Conservation (phyloP, 2,888 invertebrate species). For the Geotrupes spiniger region DNA sequence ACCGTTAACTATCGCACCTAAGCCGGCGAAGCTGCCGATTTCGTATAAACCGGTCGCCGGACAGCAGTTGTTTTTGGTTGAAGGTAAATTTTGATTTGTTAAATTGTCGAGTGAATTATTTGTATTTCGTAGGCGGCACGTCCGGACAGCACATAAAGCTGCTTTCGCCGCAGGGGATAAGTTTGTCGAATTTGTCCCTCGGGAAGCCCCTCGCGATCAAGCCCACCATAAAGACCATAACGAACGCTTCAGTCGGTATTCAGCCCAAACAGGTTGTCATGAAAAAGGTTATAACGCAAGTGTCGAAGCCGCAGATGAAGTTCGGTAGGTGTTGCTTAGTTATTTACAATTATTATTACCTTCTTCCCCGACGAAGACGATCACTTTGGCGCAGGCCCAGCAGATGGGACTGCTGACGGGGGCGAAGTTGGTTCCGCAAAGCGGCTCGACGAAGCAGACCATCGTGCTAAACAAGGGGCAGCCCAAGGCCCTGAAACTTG, state of each 20-base stretch:
- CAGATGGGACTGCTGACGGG: constrained; percentile 58
- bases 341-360: too few relatives aligned
- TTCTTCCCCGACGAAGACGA: constrained; percentile 59
- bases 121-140: constrained; percentile 27
- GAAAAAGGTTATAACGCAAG: constrained; percentile 39
- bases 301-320: constrained; percentile 25
- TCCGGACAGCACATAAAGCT: constrained; percentile 47
- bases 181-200: constrained; percentile 43
- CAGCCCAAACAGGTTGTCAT: constrained; percentile 45
- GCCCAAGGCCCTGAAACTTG: constrained; percentile 45
- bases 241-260: constrained; percentile 28
- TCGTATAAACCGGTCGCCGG: constrained; percentile 45
- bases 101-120: too few relatives aligned
- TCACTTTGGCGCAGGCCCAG: constrained; percentile 63
- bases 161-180: constrained; percentile 44
- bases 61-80: constrained; percentile 52
- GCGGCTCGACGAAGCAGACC: constrained; percentile 48
- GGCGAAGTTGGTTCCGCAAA: constrained; percentile 52
- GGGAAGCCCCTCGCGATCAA: constrained; percentile 44
- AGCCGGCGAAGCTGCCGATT: constrained; percentile 46
- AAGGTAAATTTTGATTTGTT: constrained; percentile 41
- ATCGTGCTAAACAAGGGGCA: constrained; percentile 43
- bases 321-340: too few relatives aligned
- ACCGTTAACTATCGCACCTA: constrained; percentile 55
- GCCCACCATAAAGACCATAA: constrained; percentile 37